A percentile compares a stretch with the other conserved stretches of the same genome.
Evolutionary conservation across 92 coral and sea anemone genomes (phyloP).

Genomic region (Heliopora coerulea): DNA sequence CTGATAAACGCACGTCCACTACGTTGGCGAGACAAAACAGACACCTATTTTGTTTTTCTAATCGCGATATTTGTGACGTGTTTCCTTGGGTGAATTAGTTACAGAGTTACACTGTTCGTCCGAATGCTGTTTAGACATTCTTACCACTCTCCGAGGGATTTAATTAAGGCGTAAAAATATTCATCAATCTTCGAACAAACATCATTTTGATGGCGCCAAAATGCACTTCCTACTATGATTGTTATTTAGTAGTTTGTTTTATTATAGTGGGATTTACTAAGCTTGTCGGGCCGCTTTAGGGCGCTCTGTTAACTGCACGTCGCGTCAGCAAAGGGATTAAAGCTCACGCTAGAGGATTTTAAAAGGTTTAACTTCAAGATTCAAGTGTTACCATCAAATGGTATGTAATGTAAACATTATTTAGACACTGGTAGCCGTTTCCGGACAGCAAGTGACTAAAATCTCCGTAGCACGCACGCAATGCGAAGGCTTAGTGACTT

Average conservation of each 20-base stretch:
- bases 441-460: too few species aligned
- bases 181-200: slow-evolving; percentile 30
- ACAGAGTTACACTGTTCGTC: slow-evolving; percentile 30
- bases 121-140: background rate
- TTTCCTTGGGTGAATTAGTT: slow-evolving; percentile 15
- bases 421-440: background rate
- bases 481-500: too few species aligned
- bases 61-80: slow-evolving; percentile 10
- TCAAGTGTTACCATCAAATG: slow-evolving; percentile 22
- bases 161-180: slow-evolving; percentile 34
- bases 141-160: slow-evolving; percentile 4
- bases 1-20: background rate
- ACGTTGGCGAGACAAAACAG: background rate
- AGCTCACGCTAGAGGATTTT: slow-evolving; percentile 16
- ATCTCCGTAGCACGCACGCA: too few species aligned
- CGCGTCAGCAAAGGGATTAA: slow-evolving; percentile 25
- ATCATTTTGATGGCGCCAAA: slow-evolving; percentile 17
- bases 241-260: slow-evolving; percentile 40
- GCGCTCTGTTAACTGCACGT: background rate
- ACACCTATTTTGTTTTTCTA: background rate
- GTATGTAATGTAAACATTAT: slow-evolving; percentile 20
- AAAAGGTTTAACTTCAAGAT: slow-evolving; percentile 17
- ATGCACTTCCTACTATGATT: slow-evolving; percentile 36
- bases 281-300: slow-evolving; percentile 29
- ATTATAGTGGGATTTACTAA: slow-evolving; percentile 15